Evolutionary conservation across 2,888 invertebrate species (phyloP).

Genomic region (Atrina japonica): DNA sequence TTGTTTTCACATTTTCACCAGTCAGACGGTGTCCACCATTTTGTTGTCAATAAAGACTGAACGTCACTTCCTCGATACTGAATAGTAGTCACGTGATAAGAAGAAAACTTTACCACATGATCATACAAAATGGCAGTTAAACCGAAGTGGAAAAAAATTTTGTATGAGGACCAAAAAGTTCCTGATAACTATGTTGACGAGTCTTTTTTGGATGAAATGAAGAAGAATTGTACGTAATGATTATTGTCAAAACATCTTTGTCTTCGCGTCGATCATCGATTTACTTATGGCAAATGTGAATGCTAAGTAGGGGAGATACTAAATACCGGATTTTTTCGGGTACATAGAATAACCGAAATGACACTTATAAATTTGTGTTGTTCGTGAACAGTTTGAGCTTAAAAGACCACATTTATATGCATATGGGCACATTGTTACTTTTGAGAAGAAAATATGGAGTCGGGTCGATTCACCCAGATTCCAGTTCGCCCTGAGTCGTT

Average conservation of each 20-base stretch:
- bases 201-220: constrained; percentile 91
- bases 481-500: too few relatives aligned
- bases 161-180: constrained; percentile 92
- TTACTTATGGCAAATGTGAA: too few relatives aligned
- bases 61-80: constrained; percentile 27
- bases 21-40: constrained; percentile 32
- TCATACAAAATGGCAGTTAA: constrained; percentile 50
- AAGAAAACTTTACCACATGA: constrained; percentile 47
- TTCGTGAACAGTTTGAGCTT: too few relatives aligned
- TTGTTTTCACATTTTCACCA: too few relatives aligned
- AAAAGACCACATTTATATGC: too few relatives aligned
- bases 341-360: too few relatives aligned
- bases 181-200: constrained; percentile 96
- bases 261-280: too few relatives aligned
- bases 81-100: background rate
- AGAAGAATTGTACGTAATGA: constrained; percentile 87
- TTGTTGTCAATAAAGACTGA: constrained; percentile 44
- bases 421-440: background rate
- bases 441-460: background rate
- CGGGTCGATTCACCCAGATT: too few relatives aligned
- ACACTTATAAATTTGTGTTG: too few relatives aligned
- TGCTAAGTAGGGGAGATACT: too few relatives aligned
- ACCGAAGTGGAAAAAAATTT: constrained; percentile 90
- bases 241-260: too few relatives aligned
- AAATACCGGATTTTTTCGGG: too few relatives aligned